Evolutionary conservation across 2,797 vertebrate species (phyloP), one percentile per base, ranked within the genome.

Genomic region (Clamator glandarius): DNA sequence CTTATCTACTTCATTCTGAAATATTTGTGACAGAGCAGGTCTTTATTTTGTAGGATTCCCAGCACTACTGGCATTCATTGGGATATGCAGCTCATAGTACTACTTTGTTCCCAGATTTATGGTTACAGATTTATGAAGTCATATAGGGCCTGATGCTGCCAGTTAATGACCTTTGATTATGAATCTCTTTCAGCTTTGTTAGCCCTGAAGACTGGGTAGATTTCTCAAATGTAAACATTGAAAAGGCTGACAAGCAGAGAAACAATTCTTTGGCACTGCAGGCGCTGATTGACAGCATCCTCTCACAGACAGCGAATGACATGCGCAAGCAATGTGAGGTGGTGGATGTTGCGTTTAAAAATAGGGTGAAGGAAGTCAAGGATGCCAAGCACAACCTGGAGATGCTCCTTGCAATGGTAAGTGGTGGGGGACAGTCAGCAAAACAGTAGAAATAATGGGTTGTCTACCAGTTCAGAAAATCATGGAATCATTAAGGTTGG

Each of bases 191-290:
- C 80, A 97, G 97, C 48, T 94, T 97, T 3, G 97, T 99, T 93
- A 98, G 97, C 52, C 98, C 98, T 9, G 95, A 97, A 31, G 98
- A 99, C 92, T 99, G 99, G 99, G 88, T 97, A 84, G 97, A 97
- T 82, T 98, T 98, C 95, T 99, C 99, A 58, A 98, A 98, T 24
- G 10, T 93, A 46, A 99, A 98, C 11, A 95, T 99, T 54, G 91
- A 96, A 86, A 99, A 98, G 83, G 99, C 98, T 0, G 98, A 99
- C 96, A 98, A 98, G 73, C 98, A 99, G 97, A 98, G 97, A 84
- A 98, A 96, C 89, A 99, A 98, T 97, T 98, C 99, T 2, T 42
- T 97, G 86, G 94, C 96, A 0, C 97, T 99, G 48, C 97, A 98
- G 79, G 94, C 96, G 4, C 96, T 99, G 88, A 98, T 98, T 62